A percentile compares a stretch with the other conserved stretches of the same genome.
Conservation (phyloP, 2,888 invertebrate species). For the Penaeus monodon region DNA sequence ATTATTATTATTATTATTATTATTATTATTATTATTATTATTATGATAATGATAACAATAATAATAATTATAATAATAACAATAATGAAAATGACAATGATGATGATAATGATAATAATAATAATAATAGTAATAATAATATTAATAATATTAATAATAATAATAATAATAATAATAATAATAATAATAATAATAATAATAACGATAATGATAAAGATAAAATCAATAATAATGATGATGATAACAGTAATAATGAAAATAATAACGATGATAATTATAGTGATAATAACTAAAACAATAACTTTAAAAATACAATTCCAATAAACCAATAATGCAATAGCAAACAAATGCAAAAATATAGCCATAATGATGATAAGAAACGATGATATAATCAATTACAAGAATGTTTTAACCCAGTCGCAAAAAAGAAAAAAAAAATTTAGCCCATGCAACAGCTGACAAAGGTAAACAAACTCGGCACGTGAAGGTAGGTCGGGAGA, state of each 20-base stretch:
- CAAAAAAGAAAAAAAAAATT: no score
- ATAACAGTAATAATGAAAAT: background rate
- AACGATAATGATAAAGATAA: no score
- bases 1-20: no score
- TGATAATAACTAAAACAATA: background rate
- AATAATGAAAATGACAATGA: background rate
- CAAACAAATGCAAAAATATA: no score
- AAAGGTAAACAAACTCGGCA: no score
- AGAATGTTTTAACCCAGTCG: no score
- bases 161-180: background rate
- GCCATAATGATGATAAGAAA: no score
- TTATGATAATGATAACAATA: no score
- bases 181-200: background rate
- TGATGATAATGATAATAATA: conserved; percentile 2
- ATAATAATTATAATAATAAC: background rate
- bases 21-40: no score
- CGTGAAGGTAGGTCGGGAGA: no score
- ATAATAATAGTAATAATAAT: conserved; percentile 8
- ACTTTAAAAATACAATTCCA: background rate
- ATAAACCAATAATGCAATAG: background rate
- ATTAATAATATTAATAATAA: background rate
- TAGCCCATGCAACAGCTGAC: no score
- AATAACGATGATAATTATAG: background rate
- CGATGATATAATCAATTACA: no score
- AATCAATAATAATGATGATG: background rate